Evolutionary conservation across 2,888 invertebrate genomes (phyloP).

Genomic region (Cynaeus angustus): DNA sequence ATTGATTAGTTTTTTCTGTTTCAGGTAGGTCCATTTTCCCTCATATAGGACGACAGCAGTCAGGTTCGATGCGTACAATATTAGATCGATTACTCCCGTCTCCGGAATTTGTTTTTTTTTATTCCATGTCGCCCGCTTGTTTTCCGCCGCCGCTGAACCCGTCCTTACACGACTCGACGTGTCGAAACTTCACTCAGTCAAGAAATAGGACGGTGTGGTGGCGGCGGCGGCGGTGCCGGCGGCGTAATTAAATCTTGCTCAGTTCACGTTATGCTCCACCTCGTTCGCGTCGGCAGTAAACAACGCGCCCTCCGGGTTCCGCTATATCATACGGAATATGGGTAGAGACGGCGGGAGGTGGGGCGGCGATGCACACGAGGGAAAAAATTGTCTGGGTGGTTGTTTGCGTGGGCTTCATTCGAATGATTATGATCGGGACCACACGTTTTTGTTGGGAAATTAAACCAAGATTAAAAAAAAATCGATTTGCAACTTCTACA

Average conservation of each 20-base stretch:
- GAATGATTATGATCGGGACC: too few species aligned
- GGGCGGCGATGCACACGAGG: neutral
- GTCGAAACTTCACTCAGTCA: slow-evolving; percentile 27
- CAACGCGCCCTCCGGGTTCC: slow-evolving; percentile 34
- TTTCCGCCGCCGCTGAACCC: neutral
- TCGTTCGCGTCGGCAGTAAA: slow-evolving; percentile 41
- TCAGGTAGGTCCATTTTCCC: slow-evolving; percentile 30
- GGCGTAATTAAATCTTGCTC: slow-evolving; percentile 49
- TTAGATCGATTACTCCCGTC: slow-evolving; percentile 33
- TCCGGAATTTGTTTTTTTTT: slow-evolving; percentile 11
- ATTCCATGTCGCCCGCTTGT: slow-evolving; percentile 16
- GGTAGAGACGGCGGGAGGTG: neutral
- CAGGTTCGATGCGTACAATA: slow-evolving; percentile 37
- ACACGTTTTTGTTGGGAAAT: too few species aligned
- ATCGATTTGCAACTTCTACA: too few species aligned
- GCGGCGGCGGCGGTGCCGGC: slow-evolving; percentile 33
- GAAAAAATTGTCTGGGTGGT: too few species aligned
- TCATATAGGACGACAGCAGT: slow-evolving; percentile 27
- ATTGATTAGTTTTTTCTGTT: slow-evolving; percentile 35
- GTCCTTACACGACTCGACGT: slow-evolving; percentile 32
- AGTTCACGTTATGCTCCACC: slow-evolving; percentile 43
- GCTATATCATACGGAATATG: too few species aligned
- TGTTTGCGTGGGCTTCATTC: too few species aligned
- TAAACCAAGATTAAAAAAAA: too few species aligned
- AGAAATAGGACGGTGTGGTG: slow-evolving; percentile 37